Percentiles rank a stretch among this genome's conserved stretches.
Evolutionary conservation across 2,113 vertebrate species (phyloP).

Genomic region (Chaetops frenatus): DNA sequence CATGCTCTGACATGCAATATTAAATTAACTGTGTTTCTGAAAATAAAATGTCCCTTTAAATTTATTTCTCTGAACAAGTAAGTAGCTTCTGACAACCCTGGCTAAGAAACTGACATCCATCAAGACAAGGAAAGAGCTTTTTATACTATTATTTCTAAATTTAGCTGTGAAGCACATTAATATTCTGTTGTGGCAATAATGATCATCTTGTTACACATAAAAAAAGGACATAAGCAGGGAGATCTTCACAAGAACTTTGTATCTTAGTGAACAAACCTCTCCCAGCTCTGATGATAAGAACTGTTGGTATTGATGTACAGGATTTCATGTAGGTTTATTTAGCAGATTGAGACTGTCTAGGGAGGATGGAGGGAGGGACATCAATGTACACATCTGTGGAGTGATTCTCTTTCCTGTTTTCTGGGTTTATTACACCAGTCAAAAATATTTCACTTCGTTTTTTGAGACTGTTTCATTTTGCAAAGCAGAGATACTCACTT

Average conservation of each 20-base stretch:
- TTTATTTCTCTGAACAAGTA: neutral
- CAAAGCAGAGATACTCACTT: neutral
- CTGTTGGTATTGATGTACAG: neutral
- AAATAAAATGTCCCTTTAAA: neutral
- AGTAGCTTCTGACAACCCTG: neutral
- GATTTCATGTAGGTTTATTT: slow-evolving; percentile 18
- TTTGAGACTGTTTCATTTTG: neutral
- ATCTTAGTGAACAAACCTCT: neutral
- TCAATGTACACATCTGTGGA: neutral
- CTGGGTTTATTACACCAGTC: neutral
- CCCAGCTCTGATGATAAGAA: neutral
- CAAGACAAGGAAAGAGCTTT: neutral
- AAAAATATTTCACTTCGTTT: neutral
- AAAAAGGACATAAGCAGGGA: slow-evolving; percentile 1
- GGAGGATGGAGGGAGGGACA: neutral
- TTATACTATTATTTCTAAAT: slow-evolving; percentile 27
- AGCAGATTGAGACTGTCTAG: neutral
- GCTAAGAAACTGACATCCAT: neutral
- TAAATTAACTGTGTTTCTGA: neutral
- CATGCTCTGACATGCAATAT: neutral
- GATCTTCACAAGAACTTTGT: slow-evolving; percentile 32
- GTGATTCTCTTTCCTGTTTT: neutral
- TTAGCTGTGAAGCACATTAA: slow-evolving; percentile 17
- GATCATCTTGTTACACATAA: slow-evolving; percentile 32
- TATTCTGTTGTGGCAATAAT: slow-evolving; percentile 23